These are phyloP conservation scores for Onychostruthus taczanowskii DNA, from an alignment of 2,113 vertebrate genomes.

Conservation along the genomic window DNA sequence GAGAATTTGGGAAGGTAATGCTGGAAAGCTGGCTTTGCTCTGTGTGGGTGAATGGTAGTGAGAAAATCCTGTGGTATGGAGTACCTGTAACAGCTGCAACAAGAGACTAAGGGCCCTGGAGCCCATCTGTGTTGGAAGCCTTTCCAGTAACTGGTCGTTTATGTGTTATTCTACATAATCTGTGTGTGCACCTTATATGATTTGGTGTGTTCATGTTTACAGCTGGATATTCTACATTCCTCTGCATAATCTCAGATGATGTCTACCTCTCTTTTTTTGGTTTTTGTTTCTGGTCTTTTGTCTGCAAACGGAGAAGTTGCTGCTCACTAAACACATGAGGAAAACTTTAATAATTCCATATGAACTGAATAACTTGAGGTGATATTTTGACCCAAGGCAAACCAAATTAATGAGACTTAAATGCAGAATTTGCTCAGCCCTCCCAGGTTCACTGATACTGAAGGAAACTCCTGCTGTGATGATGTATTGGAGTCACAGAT, in stretches of 20 bases:
- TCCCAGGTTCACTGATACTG: not conserved
- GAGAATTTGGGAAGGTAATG: not conserved
- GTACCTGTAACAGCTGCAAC: not conserved
- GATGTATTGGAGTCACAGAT: not conserved
- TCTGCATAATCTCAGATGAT: not conserved
- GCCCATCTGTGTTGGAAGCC: not conserved
- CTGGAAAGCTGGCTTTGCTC: not conserved
- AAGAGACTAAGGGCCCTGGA: not conserved
- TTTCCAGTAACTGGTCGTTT: not conserved
- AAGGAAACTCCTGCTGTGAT: conserved; percentile 24
- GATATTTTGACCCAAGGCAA: conserved; percentile 11
- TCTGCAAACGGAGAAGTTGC: not conserved
- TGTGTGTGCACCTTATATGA: rapidly evolving
- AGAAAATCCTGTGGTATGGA: not conserved
- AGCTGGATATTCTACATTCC: not conserved
- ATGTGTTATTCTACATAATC: not conserved
- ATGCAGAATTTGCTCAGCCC: not conserved
- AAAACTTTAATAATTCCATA: not conserved
- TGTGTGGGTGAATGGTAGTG: rapidly evolving
- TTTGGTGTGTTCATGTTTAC: not conserved
- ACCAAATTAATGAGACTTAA: not conserved
- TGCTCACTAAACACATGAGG: not conserved
- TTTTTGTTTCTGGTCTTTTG: not conserved
- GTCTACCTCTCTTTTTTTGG: not conserved
- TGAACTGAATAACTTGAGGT: not conserved